These are phyloP conservation scores for Pangasius macronema DNA, from an alignment of 2,797 vertebrate genomes.

Conservation along the genomic window DNA sequence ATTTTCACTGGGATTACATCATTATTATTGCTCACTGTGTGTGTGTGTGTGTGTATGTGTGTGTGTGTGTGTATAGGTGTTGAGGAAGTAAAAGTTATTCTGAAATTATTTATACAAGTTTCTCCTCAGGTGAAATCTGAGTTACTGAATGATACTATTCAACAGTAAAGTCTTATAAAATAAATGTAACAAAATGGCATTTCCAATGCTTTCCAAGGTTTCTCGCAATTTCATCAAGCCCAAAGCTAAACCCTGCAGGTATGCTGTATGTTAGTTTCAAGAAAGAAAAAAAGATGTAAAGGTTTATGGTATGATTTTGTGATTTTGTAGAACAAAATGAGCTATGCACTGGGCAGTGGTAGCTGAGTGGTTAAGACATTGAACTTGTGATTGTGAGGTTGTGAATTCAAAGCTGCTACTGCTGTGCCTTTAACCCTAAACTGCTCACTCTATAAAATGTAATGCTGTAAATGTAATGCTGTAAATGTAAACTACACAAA, in stretches of 20 bases:
- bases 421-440: neutral
- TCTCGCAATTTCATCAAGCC: neutral
- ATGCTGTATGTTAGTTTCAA: neutral
- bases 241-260: neutral
- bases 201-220: neutral
- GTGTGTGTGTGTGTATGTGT: neutral
- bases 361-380: too few relatives aligned
- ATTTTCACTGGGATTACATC: conserved; percentile 22
- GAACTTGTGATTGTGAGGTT: neutral
- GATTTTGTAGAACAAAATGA: too few relatives aligned
- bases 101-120: neutral
- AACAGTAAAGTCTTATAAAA: neutral
- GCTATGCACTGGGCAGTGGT: too few relatives aligned
- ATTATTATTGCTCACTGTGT: neutral
- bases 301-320: neutral
- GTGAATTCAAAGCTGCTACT: neutral
- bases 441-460: neutral
- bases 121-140: neutral
- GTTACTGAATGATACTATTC: too few relatives aligned
- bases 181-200: neutral
- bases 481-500: neutral
- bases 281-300: neutral
- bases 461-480: neutral
- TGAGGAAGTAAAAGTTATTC: neutral
- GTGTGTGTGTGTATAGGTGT: neutral